phyloP scores from a whole-genome alignment of 2,797 vertebrate genomes.

The Coranthus polyacanthus region DNA sequence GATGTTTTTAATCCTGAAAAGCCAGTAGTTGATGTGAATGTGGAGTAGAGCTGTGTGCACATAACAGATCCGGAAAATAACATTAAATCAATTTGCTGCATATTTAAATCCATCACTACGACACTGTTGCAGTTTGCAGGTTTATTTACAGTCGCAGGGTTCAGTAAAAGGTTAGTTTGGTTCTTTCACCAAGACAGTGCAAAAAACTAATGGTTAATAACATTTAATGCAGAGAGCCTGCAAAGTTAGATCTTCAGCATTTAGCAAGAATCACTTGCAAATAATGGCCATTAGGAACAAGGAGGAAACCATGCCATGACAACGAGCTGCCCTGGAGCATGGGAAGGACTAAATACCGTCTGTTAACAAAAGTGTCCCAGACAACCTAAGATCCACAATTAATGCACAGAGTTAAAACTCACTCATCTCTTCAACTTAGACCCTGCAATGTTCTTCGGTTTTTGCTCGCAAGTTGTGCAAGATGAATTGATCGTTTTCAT shows the following conservation, averaged over 20 bases:
- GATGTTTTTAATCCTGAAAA: neutral
- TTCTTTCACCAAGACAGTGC: neutral
- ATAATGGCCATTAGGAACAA: constrained; percentile 40
- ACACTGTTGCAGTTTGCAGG: neutral
- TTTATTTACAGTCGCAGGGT: neutral
- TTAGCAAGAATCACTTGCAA: constrained; percentile 8
- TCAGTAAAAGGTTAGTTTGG: neutral
- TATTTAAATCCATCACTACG: neutral
- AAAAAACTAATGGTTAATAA: constrained; percentile 4
- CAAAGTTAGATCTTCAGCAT: constrained; percentile 24
- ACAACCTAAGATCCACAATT: constrained; percentile 10
- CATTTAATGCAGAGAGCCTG: constrained; percentile 10
- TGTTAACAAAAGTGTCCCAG: constrained; percentile 52
- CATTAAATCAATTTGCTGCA: neutral
- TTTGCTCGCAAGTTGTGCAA: neutral
- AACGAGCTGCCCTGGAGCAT: constrained; percentile 49
- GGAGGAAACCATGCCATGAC: constrained; percentile 35
- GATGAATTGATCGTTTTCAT: neutral
- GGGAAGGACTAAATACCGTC: constrained; percentile 57
- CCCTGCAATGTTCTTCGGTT: too few species aligned
- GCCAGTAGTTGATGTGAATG: neutral
- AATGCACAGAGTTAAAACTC: neutral
- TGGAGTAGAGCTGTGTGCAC: neutral
- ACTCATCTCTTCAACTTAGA: neutral
- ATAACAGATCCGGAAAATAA: neutral